These are phyloP conservation scores for Piprites chloris DNA, from an alignment of 2,113 vertebrate species.

Conservation along the genomic window DNA sequence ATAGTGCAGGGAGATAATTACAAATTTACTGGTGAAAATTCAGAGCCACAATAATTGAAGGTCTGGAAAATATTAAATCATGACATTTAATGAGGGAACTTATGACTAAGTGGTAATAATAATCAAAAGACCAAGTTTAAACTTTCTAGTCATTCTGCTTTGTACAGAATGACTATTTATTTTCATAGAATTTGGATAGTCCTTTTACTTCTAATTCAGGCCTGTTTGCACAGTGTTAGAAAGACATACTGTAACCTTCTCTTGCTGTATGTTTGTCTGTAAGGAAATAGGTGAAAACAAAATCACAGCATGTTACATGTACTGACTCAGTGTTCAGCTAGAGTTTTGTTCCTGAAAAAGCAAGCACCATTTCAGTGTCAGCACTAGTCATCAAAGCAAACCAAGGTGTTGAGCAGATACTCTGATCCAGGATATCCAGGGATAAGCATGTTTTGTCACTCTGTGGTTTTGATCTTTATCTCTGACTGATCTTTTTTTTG, in stretches of 20 bases:
- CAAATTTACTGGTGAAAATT: not conserved
- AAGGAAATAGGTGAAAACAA: not conserved
- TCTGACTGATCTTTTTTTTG: constrained; percentile 50
- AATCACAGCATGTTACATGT: not conserved
- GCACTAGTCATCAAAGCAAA: constrained; percentile 47
- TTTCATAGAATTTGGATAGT: not conserved
- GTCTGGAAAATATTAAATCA: not conserved
- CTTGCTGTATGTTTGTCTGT: not conserved
- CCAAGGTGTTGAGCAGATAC: constrained; percentile 51
- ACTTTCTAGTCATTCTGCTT: not conserved
- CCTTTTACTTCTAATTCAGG: not conserved
- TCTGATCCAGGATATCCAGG: constrained; percentile 50
- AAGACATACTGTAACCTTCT: not conserved
- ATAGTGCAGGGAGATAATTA: not conserved
- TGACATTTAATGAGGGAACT: not conserved
- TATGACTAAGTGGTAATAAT: not conserved
- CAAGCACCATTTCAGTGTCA: constrained; percentile 34
- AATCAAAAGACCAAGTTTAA: not conserved
- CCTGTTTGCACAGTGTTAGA: not conserved
- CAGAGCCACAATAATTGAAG: not conserved
- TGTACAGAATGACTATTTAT: not conserved
- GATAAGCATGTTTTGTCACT: constrained; percentile 33
- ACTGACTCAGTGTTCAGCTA: not conserved
- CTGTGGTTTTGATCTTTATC: constrained; percentile 64
- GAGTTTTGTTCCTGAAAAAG: constrained; percentile 31